Percentiles rank a stretch among this genome's conserved stretches.
These are phyloP conservation scores for Poicephalus meyeri DNA, from an alignment of 2,113 vertebrate species.

Conservation along the genomic window DNA sequence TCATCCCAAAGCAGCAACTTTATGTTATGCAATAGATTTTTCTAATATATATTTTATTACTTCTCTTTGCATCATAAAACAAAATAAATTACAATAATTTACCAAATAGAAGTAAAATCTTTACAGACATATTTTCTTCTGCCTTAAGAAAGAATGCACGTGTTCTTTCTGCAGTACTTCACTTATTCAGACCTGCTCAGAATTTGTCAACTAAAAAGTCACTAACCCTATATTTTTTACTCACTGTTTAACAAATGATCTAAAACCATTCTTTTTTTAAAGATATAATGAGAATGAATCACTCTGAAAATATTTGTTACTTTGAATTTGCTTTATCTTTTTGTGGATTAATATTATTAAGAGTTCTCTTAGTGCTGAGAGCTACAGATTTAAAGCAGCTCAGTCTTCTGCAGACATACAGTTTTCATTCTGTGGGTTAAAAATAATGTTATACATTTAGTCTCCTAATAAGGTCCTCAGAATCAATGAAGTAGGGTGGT, in stretches of 20 bases:
- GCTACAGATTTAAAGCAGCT: not conserved
- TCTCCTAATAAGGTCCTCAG: not conserved
- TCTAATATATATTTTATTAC: not conserved
- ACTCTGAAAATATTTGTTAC: not conserved
- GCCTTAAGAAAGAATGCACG: not conserved
- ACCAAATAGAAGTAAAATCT: not conserved
- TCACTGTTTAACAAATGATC: not conserved
- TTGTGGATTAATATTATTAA: not conserved
- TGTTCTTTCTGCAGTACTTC: not conserved
- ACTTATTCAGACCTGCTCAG: not conserved
- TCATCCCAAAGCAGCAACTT: not conserved
- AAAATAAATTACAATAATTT: not conserved
- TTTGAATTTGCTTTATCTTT: not conserved
- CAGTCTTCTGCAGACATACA: not conserved
- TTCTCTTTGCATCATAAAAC: not conserved
- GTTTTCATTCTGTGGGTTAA: not conserved
- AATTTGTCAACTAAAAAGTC: not conserved
- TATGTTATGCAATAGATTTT: conserved; percentile 30
- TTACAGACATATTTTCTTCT: not conserved
- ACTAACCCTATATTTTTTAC: not conserved
- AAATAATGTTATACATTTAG: not conserved
- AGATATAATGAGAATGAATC: not conserved
- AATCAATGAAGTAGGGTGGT: not conserved
- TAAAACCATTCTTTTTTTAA: not conserved
- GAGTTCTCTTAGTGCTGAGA: not conserved